Percentiles rank a stretch among this genome's conserved stretches.
phyloP scores from a whole-genome alignment of 2,888 invertebrate species.

The Pristionchus arcanus region DNA sequence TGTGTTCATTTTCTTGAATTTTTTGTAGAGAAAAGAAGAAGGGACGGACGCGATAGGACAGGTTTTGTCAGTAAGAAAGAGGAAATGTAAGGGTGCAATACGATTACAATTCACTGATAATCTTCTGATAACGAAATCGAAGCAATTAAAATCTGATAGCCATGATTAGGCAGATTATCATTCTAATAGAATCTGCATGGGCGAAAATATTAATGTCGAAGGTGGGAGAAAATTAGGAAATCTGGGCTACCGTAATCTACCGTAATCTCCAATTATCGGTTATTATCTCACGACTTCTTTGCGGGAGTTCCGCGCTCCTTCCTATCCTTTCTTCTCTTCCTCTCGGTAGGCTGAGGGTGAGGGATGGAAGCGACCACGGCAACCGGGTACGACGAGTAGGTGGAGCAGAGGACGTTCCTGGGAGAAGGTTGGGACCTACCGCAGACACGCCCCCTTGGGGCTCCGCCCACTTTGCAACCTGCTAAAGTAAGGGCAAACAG shows the following conservation, averaged over 20 bases:
- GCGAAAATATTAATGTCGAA: too few species aligned
- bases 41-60: constrained; percentile 30
- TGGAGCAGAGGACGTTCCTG: neutral
- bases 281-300: constrained; percentile 18
- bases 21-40: neutral
- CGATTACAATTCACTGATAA: neutral
- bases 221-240: neutral
- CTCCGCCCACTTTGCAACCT: too few species aligned
- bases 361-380: constrained; percentile 1
- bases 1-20: too few species aligned
- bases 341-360: neutral
- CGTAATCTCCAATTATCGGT: neutral
- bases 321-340: constrained; percentile 14
- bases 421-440: neutral
- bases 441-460: neutral
- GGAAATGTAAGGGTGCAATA: neutral
- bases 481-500: neutral
- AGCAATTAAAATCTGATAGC: too few species aligned
- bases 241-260: neutral
- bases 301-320: constrained; percentile 21
- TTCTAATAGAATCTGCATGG: too few species aligned
- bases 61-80: neutral
- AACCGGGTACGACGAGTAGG: neutral
- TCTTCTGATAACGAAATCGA: too few species aligned
- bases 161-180: too few species aligned